Conservation (phyloP, 2,113 vertebrate genomes). For the Romanogobio albipinnatus region DNA sequence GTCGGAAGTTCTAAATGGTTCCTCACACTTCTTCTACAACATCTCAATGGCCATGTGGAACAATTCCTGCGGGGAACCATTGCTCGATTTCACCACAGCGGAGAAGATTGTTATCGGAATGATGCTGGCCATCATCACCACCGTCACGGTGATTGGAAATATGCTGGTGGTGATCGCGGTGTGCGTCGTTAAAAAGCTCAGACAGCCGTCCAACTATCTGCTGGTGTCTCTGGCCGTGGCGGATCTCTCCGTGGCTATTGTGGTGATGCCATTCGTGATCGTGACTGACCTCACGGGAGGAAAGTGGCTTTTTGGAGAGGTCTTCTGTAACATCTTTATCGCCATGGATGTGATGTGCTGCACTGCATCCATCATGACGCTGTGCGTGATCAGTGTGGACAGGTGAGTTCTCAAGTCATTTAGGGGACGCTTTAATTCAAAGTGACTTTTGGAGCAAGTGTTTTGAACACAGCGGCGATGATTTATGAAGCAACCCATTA, state of each 20-base stretch:
- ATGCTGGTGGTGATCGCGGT: slow-evolving; percentile 81
- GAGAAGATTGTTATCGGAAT: slow-evolving; percentile 79
- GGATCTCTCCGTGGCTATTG: slow-evolving; percentile 80
- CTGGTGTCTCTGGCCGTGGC: slow-evolving; percentile 80
- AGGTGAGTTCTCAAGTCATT: slow-evolving; percentile 67
- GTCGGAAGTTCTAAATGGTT: slow-evolving; percentile 74
- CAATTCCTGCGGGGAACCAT: slow-evolving; percentile 75
- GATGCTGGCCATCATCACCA: slow-evolving; percentile 78
- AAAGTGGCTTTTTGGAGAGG: slow-evolving; percentile 80
- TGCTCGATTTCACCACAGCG: slow-evolving; percentile 70
- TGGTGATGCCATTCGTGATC: slow-evolving; percentile 82
- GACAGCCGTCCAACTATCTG: slow-evolving; percentile 82
- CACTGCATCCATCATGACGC: slow-evolving; percentile 82
- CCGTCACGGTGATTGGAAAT: slow-evolving; percentile 81
- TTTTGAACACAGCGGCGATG: background rate
- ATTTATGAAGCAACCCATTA: background rate
- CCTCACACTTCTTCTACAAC: slow-evolving; percentile 64
- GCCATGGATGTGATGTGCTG: slow-evolving; percentile 85
- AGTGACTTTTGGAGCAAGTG: slow-evolving; percentile 1
- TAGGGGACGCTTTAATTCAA: background rate
- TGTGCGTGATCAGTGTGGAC: slow-evolving; percentile 83
- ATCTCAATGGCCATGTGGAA: slow-evolving; percentile 72
- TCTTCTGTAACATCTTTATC: slow-evolving; percentile 83
- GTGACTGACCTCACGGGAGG: slow-evolving; percentile 82
- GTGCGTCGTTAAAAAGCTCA: slow-evolving; percentile 81